Evolutionary conservation across 1,140 invertebrate genomes (phyloP).

Genomic region (Diuraphis noxia): DNA sequence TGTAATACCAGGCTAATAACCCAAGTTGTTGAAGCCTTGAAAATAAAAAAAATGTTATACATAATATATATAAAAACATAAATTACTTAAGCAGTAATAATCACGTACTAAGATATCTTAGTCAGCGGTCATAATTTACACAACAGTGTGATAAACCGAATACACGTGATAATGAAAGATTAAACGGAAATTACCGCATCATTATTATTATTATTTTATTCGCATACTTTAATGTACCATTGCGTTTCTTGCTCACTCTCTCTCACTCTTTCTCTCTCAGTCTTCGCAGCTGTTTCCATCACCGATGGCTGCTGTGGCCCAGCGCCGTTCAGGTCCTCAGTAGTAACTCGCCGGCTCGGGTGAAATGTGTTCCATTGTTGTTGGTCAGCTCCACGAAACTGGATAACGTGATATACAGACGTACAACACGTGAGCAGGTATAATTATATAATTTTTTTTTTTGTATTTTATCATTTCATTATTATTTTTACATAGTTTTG

Average conservation of each 20-base stretch:
- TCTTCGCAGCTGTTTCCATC: background rate
- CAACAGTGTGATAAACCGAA: background rate
- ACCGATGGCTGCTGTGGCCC: background rate
- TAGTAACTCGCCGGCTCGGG: slow-evolving; percentile 40
- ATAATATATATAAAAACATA: background rate
- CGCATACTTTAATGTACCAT: background rate
- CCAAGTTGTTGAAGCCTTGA: too few species aligned
- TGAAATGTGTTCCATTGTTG: slow-evolving; percentile 38
- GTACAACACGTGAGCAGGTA: background rate
- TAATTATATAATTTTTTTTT: background rate
- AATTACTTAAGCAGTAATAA: background rate
- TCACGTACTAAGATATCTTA: too few species aligned
- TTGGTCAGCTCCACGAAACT: slow-evolving; percentile 9
- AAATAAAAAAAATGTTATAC: too few species aligned
- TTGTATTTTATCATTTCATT: background rate
- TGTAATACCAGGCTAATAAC: too few species aligned
- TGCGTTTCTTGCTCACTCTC: background rate
- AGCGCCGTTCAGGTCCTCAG: background rate
- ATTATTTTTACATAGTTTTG: background rate
- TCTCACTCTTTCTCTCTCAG: background rate
- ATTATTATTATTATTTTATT: background rate
- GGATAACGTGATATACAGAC: background rate
- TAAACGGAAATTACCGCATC: background rate
- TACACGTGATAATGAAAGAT: background rate
- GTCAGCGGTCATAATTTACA: background rate